phyloP scores from a whole-genome alignment of 2,888 invertebrate genomes.

The Plebejus argus region DNA sequence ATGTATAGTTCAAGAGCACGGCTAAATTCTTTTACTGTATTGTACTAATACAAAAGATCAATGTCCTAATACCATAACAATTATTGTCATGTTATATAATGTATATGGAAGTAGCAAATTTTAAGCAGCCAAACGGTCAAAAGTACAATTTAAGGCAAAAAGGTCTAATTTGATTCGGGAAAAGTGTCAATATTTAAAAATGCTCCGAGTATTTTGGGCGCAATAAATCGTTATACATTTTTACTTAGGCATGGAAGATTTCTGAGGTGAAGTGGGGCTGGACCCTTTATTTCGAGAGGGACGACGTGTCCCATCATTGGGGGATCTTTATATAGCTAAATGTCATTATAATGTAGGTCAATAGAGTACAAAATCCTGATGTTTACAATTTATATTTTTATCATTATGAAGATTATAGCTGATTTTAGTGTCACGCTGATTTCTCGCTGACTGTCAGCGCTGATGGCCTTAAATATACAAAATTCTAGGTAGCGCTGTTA shows the following conservation, averaged over 20 bases:
- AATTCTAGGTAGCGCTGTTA: no score
- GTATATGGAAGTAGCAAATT: not conserved
- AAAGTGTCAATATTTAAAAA: conserved; percentile 46
- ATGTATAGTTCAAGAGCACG: no score
- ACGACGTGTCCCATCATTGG: conserved; percentile 47
- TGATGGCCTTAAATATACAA: no score
- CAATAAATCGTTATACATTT: conserved; percentile 44
- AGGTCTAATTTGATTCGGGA: conserved; percentile 38
- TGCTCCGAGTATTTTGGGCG: conserved; percentile 42
- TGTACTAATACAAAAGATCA: no score
- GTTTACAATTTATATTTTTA: not conserved
- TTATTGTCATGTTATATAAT: no score
- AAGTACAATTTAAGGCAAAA: not conserved
- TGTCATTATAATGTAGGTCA: conserved; percentile 34
- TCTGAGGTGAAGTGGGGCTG: conserved; percentile 41
- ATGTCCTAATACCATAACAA: no score
- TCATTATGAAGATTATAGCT: not conserved
- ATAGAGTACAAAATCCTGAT: not conserved
- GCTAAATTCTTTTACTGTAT: no score
- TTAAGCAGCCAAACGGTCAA: no score
- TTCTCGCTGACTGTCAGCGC: no score
- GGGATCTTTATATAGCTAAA: conserved; percentile 40
- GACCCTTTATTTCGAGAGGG: conserved; percentile 45
- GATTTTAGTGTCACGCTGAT: no score
- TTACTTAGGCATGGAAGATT: conserved; percentile 43